These are phyloP conservation scores for Empis livida DNA, from an alignment of 2,888 invertebrate species.

Conservation along the genomic window DNA sequence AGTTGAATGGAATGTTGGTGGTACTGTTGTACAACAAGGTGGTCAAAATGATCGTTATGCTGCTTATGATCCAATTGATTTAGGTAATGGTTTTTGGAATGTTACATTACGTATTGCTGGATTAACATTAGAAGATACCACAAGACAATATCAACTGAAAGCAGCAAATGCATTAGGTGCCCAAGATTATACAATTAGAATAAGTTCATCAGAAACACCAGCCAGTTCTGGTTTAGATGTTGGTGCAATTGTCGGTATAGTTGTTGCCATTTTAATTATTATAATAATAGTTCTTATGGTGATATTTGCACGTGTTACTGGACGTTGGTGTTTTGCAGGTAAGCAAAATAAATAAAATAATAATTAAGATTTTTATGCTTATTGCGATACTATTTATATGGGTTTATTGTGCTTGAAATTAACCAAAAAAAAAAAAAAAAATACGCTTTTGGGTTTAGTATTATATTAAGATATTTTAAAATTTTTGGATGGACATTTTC, in stretches of 20 bases:
- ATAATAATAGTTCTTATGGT: slow-evolving; percentile 55
- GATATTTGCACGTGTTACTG: slow-evolving; percentile 60
- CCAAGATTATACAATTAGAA: slow-evolving; percentile 48
- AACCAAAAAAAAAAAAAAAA: background rate
- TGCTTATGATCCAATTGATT: slow-evolving; percentile 26
- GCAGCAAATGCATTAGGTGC: slow-evolving; percentile 57
- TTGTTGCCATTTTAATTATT: slow-evolving; percentile 51
- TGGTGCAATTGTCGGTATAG: slow-evolving; percentile 65
- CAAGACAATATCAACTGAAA: slow-evolving; percentile 51
- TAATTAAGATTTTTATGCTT: background rate
- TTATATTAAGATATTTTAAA: too few relatives aligned
- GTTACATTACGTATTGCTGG: slow-evolving; percentile 51
- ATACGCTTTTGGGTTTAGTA: background rate
- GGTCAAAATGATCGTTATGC: slow-evolving; percentile 28
- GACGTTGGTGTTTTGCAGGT: slow-evolving; percentile 82
- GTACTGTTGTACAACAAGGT: slow-evolving; percentile 40
- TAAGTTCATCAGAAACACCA: slow-evolving; percentile 55
- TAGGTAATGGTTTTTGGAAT: slow-evolving; percentile 52
- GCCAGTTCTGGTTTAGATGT: slow-evolving; percentile 56
- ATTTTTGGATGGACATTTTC: too few relatives aligned
- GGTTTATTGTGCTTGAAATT: background rate
- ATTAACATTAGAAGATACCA: slow-evolving; percentile 63
- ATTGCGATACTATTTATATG: background rate
- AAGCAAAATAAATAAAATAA: slow-evolving; percentile 31
- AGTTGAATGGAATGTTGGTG: slow-evolving; percentile 55